Evolutionary conservation across 2,113 vertebrate species (phyloP), one percentile per base, ranked within the genome.

Genomic region (Zonotrichia leucophrys): DNA sequence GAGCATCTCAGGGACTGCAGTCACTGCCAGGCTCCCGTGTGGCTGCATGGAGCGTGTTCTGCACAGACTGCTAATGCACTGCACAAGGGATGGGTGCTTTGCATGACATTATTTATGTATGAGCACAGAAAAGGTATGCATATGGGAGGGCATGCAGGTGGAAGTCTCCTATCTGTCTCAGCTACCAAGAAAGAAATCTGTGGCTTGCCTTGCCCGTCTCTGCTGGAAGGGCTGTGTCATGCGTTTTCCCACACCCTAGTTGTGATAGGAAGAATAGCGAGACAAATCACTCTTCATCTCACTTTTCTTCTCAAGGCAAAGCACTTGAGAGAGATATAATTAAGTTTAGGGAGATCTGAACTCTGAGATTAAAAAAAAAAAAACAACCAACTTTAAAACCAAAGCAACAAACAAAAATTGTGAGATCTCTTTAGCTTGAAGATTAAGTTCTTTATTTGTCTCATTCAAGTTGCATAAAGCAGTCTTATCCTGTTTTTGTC

Each of bases 91-190:
- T 8, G 37, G 56, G 55, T 82, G 89, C 55, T 94, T 77, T 84
- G 60, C 30, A 15, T 63, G 52, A 9, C 56, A 52, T 81, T 46
- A 83, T 41, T 89, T 92, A 75, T 63, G 18, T 19, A 91, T 81
- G 47, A 91, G 68, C 64, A 89, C 60, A 83, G 68, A 53, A 42
- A 87, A 70, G 2, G 1, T 83, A 55, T 74, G 80, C 87, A 35
- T 81, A 42, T 78, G 87, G 59, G 56, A 94, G 35, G 68, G 42
- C 75, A 63, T 28, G 42, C 5, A 2, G 62, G 46, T 83, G 73
- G 89, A 90, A 84, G 60, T 60, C 58, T 91, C 39, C 77, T 74
- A 89, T 89, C 83, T 96, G 90, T 91, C 77, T 91, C 52, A 75
- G 11, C 52, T 78, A 31, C 39, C 47, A 78, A 68, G 56, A 41